Evolutionary conservation across 2,888 invertebrate species (phyloP).

Genomic region (Plutella xylostella): DNA sequence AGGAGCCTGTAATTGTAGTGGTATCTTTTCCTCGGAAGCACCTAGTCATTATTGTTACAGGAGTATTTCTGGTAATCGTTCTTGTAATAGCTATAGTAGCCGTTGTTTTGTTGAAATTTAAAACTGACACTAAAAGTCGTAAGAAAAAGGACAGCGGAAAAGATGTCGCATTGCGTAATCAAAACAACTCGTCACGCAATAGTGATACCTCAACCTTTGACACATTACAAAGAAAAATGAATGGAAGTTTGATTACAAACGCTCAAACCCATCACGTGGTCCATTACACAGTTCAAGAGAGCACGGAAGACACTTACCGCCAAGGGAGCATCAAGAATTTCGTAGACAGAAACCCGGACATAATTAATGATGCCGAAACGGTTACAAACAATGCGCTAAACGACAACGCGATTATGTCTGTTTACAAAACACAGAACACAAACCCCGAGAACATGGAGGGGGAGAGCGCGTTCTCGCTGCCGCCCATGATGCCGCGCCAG

Average conservation of each 20-base stretch:
- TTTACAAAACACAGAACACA: constrained; percentile 51
- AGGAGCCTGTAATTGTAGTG: constrained; percentile 76
- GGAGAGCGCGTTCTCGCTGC: constrained; percentile 32
- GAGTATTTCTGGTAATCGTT: constrained; percentile 74
- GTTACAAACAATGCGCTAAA: constrained; percentile 61
- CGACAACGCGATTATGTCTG: constrained; percentile 54
- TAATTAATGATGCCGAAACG: constrained; percentile 82
- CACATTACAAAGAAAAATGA: constrained; percentile 61
- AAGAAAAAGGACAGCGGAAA: constrained; percentile 72
- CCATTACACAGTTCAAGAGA: constrained; percentile 60
- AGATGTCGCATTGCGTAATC: constrained; percentile 71
- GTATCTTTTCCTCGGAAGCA: constrained; percentile 78
- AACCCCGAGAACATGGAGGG: constrained; percentile 51
- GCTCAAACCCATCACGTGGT: constrained; percentile 71
- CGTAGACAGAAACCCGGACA: constrained; percentile 81
- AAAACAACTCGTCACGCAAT: constrained; percentile 43
- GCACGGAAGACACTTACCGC: constrained; percentile 62
- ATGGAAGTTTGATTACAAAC: constrained; percentile 64
- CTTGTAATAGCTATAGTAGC: constrained; percentile 75
- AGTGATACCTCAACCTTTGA: constrained; percentile 29
- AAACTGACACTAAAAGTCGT: constrained; percentile 56
- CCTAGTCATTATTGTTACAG: constrained; percentile 76
- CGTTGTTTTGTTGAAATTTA: constrained; percentile 70
- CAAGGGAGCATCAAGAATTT: constrained; percentile 62
- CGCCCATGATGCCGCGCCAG: constrained; percentile 53